phyloP scores from a whole-genome alignment of 2,888 invertebrate genomes.

The Lepidochrysops patricia region DNA sequence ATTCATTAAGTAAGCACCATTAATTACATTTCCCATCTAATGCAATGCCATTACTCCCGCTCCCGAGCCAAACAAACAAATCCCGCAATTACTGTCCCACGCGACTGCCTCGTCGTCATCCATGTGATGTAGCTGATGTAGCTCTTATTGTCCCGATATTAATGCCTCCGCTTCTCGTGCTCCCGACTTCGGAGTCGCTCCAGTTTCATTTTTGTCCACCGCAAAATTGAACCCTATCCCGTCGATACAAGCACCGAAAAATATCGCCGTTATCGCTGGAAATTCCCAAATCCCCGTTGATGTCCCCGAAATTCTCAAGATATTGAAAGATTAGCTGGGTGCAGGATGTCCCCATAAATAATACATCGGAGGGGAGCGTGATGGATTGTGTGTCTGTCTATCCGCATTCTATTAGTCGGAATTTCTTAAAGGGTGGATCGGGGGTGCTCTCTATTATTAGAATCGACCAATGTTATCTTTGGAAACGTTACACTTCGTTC shows the following conservation, averaged over 20 bases:
- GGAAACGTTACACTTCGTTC: slow-evolving; percentile 49
- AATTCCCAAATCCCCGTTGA: slow-evolving; percentile 40
- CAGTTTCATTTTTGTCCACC: slow-evolving; percentile 32
- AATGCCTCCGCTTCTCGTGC: slow-evolving; percentile 31
- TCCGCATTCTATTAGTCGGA: slow-evolving; percentile 70
- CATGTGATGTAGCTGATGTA: slow-evolving; percentile 21
- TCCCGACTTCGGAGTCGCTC: slow-evolving; percentile 31
- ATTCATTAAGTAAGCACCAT: slow-evolving; percentile 66
- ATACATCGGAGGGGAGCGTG: slow-evolving; percentile 66
- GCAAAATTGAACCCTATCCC: slow-evolving; percentile 37
- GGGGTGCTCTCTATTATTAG: slow-evolving; percentile 61
- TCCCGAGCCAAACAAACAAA: slow-evolving; percentile 69
- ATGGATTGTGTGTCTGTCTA: slow-evolving; percentile 68
- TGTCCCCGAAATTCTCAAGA: slow-evolving; percentile 67
- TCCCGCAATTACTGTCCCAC: slow-evolving; percentile 62
- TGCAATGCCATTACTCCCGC: slow-evolving; percentile 61
- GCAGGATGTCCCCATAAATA: slow-evolving; percentile 69
- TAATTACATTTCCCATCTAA: slow-evolving; percentile 56
- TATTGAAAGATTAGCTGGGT: slow-evolving; percentile 74
- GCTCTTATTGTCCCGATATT: slow-evolving; percentile 23
- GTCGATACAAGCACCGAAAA: slow-evolving; percentile 28
- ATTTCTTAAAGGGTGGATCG: slow-evolving; percentile 69
- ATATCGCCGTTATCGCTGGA: slow-evolving; percentile 24
- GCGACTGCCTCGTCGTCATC: slow-evolving; percentile 28
- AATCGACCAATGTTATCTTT: slow-evolving; percentile 62